phyloP scores from a whole-genome alignment of 2,113 vertebrate genomes.

The Edolisoma coerulescens region DNA sequence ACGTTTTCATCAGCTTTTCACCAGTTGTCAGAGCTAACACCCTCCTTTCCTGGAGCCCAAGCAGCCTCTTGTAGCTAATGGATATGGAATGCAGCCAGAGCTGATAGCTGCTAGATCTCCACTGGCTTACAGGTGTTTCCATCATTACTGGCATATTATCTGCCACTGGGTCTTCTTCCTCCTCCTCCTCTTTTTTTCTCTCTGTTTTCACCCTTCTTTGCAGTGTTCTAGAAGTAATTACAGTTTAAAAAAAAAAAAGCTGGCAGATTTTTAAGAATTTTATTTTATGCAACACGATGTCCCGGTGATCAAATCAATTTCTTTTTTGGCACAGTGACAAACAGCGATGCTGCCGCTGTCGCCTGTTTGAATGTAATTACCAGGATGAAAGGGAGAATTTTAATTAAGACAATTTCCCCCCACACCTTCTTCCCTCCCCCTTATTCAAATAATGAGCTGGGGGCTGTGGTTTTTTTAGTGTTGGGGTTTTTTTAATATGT shows the following conservation, averaged over 20 bases:
- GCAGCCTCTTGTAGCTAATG: slow-evolving; percentile 67
- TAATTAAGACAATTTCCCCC: slow-evolving; percentile 76
- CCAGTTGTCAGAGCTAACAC: slow-evolving; percentile 66
- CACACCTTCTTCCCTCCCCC: slow-evolving; percentile 45
- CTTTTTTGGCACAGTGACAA: slow-evolving; percentile 67
- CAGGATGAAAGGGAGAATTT: slow-evolving; percentile 77
- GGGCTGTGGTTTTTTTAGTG: not conserved
- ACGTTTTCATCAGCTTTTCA: slow-evolving; percentile 72
- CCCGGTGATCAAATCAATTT: slow-evolving; percentile 67
- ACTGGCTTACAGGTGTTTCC: slow-evolving; percentile 72
- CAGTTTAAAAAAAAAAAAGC: not conserved
- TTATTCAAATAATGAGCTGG: slow-evolving; percentile 46
- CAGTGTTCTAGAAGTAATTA: slow-evolving; percentile 63
- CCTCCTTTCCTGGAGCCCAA: slow-evolving; percentile 58
- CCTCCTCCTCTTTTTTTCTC: not conserved
- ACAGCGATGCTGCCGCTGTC: slow-evolving; percentile 59
- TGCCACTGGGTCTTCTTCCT: slow-evolving; percentile 10
- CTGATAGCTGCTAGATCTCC: slow-evolving; percentile 65
- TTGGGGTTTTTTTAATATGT: not conserved
- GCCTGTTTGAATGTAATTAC: slow-evolving; percentile 76
- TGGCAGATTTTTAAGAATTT: slow-evolving; percentile 44
- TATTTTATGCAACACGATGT: slow-evolving; percentile 62
- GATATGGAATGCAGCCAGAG: slow-evolving; percentile 69
- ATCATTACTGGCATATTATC: slow-evolving; percentile 54
- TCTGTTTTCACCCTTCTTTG: slow-evolving; percentile 4